phyloP scores from a whole-genome alignment of 2,888 invertebrate species.

The Chironomus tentans region DNA sequence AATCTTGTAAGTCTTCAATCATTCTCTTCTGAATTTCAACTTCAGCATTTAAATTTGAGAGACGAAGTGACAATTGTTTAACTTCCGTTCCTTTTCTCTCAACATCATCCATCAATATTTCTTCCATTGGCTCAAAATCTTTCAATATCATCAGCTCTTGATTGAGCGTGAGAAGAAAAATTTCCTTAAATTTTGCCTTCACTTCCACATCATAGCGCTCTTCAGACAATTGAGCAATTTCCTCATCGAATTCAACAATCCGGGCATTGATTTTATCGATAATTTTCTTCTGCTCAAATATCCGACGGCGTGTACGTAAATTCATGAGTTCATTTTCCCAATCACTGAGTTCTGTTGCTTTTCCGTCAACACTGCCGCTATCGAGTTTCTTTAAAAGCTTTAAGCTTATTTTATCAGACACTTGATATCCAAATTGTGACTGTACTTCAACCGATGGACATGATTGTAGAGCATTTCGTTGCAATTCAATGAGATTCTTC shows the following conservation, averaged over 20 bases:
- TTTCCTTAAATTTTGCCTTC: slow-evolving; percentile 49
- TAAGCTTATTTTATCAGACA: background rate
- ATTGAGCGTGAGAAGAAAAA: slow-evolving; percentile 57
- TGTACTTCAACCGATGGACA: background rate
- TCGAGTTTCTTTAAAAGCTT: background rate
- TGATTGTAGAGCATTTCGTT: background rate
- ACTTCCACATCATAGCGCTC: slow-evolving; percentile 52
- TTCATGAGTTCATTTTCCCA: slow-evolving; percentile 33
- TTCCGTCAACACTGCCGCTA: background rate
- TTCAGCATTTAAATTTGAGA: slow-evolving; percentile 44
- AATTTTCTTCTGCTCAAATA: slow-evolving; percentile 58
- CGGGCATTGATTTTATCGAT: slow-evolving; percentile 49
- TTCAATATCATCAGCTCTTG: slow-evolving; percentile 66
- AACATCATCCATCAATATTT: slow-evolving; percentile 51
- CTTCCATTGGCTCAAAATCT: slow-evolving; percentile 62
- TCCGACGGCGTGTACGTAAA: slow-evolving; percentile 41
- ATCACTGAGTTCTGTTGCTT: slow-evolving; percentile 27
- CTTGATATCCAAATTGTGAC: background rate
- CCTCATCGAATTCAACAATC: slow-evolving; percentile 57
- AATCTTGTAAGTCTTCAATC: slow-evolving; percentile 42
- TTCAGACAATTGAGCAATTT: slow-evolving; percentile 47
- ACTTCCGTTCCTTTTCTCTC: slow-evolving; percentile 47
- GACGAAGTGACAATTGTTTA: slow-evolving; percentile 47
- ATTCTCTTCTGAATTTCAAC: slow-evolving; percentile 45
- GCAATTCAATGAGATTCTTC: background rate